Evolutionary conservation across 2,888 invertebrate species (phyloP).

Genomic region (Andrena praecox): DNA sequence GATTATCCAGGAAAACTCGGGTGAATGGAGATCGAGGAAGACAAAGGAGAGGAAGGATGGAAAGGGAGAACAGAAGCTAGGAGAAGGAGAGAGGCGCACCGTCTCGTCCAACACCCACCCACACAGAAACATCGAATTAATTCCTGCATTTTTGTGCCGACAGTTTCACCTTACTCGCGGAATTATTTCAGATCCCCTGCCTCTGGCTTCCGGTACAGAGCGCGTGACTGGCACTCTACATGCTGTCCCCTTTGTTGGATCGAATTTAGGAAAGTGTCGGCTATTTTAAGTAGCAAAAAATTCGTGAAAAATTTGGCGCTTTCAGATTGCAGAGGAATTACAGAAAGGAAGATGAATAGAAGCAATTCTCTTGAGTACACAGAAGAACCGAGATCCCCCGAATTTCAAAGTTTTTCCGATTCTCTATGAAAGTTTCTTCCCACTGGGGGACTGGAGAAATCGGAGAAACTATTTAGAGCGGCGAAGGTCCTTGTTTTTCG

Average conservation of each 20-base stretch:
- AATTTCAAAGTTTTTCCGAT: too few species aligned
- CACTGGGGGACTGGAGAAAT: not conserved
- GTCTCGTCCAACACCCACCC: slow-evolving; percentile 20
- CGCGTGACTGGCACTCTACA: slow-evolving; percentile 22
- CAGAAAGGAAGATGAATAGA: too few species aligned
- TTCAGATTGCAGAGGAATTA: too few species aligned
- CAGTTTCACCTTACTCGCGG: slow-evolving; percentile 54
- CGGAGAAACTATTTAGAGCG: not conserved
- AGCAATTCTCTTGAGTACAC: too few species aligned
- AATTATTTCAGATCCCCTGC: slow-evolving; percentile 41
- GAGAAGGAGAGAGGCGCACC: slow-evolving; percentile 1
- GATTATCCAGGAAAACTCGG: slow-evolving; percentile 12
- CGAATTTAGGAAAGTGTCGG: not conserved
- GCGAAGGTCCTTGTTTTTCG: not conserved
- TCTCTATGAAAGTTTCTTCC: not conserved
- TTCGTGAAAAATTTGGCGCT: too few species aligned
- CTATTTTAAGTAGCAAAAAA: not conserved
- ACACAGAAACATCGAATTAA: slow-evolving; percentile 45
- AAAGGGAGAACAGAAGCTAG: not conserved
- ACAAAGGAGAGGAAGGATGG: slow-evolving; percentile 15
- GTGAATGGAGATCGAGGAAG: slow-evolving; percentile 25
- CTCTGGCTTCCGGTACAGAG: slow-evolving; percentile 49
- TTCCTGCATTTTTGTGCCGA: slow-evolving; percentile 49
- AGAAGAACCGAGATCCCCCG: too few species aligned
- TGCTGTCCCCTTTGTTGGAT: slow-evolving; percentile 16